Base-by-base conservation (phyloP, 2,888 invertebrate species). In the Ophioninae sp. region DNA sequence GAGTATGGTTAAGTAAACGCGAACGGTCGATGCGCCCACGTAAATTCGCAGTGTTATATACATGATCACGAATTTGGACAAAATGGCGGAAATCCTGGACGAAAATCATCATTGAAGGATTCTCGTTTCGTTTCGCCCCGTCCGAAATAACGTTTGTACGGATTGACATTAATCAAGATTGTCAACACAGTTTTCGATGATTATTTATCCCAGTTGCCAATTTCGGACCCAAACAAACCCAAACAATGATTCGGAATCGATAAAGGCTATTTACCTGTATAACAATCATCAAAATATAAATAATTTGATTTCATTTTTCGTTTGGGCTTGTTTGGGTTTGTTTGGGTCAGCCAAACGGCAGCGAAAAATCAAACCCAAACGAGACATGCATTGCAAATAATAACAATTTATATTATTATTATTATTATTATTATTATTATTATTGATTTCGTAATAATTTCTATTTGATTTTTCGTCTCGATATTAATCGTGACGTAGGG, bases 1-100 rank as follows among this genome's bases (percentile, higher is more conserved):
- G 59, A 77, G n/a, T 56, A 71, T 78, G 71, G 78, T 78, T 56
- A 78, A 78, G 61, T 64, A 64, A 39, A 39, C 23, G 30, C 51
- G 41, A 51, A 51, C 13, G 51, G 17, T 51, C 51, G 51, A 17
- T 51, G 51, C 51, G 3, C 10, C 13, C 51, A 51, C 51, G 51
- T 51, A 51, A 51, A 51, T 51, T 51, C 51, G 51, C 51, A 51
- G 51, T 51, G 51, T 51, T 51, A 51, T 51, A 17, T 10, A 51
- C 17, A 51, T 13, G 13, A 51, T 51, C 17, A 17, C 51, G 17
- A 51, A 51, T 17, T 61, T 20, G 8, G 10, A 44, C 17, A 13
- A 23, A 23, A 44, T 30, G 17, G 44, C 22, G n/a, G 30, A n/a
- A 63, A 63, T 73, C 9, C 6, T 63, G 6, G 1, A 41, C 22